A percentile compares a stretch with the other conserved stretches of the same genome.
Conservation (phyloP, 1,140 invertebrate species). For the Drosophila parabipectinata region DNA sequence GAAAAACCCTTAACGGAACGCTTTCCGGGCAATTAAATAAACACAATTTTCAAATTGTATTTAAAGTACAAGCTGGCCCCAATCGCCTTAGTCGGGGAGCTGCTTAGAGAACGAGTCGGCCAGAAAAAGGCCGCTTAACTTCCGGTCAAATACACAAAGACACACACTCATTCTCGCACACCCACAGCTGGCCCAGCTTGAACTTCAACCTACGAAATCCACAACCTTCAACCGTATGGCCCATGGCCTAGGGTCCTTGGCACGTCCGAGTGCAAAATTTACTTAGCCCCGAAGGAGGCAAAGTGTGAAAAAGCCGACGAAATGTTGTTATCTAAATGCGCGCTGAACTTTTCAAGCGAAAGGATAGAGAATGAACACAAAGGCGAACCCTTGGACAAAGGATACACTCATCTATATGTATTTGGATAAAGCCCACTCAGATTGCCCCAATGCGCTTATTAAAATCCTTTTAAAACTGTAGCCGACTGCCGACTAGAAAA, state of each 20-base stretch:
- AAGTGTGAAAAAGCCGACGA: constrained; percentile 78
- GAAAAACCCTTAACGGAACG: constrained; percentile 34
- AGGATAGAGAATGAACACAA: constrained; percentile 52
- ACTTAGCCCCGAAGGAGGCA: constrained; percentile 43
- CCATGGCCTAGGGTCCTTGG: constrained; percentile 19
- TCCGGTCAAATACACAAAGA: constrained; percentile 63
- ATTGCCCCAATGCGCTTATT: constrained; percentile 70
- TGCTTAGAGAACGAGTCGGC: constrained; percentile 16
- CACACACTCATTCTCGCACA: constrained; percentile 26
- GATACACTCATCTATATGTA: constrained; percentile 24
- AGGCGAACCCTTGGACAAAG: constrained; percentile 42
- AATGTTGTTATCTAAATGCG: constrained; percentile 78
- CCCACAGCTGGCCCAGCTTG: constrained; percentile 15
- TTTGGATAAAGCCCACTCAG: constrained; percentile 6
- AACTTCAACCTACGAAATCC: constrained; percentile 54
- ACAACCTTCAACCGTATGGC: constrained; percentile 51
- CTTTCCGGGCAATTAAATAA: constrained; percentile 81
- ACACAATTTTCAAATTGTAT: constrained; percentile 82
- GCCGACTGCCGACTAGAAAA: constrained; percentile 63
- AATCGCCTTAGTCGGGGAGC: constrained; percentile 9
- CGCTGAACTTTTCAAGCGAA: constrained; percentile 69
- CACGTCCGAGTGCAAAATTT: constrained; percentile 57
- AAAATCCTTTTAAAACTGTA: constrained; percentile 76
- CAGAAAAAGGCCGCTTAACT: constrained; percentile 52
- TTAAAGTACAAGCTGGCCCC: constrained; percentile 67